phyloP scores from a whole-genome alignment of 2,113 vertebrate species.

The Gulo gulo region DNA sequence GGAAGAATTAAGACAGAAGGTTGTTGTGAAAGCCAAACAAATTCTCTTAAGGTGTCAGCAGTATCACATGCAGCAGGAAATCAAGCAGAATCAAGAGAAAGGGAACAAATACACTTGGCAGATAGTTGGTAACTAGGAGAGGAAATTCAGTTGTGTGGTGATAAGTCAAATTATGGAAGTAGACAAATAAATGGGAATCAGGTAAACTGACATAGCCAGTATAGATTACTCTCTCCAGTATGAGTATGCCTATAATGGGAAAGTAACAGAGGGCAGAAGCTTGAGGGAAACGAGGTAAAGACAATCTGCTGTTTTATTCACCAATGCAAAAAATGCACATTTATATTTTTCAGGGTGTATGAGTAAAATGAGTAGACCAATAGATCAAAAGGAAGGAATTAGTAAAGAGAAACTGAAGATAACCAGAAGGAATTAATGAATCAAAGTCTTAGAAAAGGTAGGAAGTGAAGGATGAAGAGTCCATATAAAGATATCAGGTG shows the following conservation, averaged over 20 bases:
- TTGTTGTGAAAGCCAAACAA: background rate
- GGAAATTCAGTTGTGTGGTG: background rate
- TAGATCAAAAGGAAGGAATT: background rate
- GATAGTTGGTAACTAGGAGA: background rate
- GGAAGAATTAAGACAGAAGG: conserved; percentile 1
- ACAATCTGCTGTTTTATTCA: background rate
- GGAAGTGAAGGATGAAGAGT: background rate
- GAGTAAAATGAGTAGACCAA: background rate
- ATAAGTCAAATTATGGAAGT: background rate
- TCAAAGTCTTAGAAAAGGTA: background rate
- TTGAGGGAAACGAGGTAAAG: background rate
- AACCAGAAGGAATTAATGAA: background rate
- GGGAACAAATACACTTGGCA: background rate
- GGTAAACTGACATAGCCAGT: background rate
- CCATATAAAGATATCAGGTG: background rate
- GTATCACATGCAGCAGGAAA: background rate
- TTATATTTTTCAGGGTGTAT: background rate
- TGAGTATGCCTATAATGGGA: background rate
- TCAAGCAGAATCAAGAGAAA: conserved; percentile 12
- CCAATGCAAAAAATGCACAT: background rate
- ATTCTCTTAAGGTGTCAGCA: background rate
- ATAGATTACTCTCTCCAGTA: background rate
- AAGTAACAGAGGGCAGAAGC: background rate
- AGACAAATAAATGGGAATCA: background rate
- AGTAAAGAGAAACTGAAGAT: background rate